A percentile compares a stretch with the other conserved stretches of the same genome.
phyloP scores from a whole-genome alignment of 1,140 invertebrate species.

The Drosophila ambigua region DNA sequence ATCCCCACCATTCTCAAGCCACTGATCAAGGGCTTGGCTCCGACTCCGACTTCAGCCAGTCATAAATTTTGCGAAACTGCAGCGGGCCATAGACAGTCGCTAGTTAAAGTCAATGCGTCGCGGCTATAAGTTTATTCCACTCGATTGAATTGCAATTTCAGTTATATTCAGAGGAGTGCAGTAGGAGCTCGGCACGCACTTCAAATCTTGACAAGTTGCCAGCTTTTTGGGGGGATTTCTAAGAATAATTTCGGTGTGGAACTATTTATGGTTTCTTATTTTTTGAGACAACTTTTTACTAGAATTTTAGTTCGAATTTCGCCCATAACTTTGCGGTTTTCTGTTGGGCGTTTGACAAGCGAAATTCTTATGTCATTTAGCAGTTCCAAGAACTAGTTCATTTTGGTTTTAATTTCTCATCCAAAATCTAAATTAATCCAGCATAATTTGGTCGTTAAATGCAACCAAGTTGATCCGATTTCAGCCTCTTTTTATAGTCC shows the following conservation, averaged over 20 bases:
- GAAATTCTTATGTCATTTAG: no score
- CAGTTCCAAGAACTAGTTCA: no score
- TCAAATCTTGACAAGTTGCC: no score
- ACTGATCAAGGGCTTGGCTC: neutral
- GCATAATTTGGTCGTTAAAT: no score
- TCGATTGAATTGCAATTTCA: constrained; percentile 77
- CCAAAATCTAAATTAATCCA: no score
- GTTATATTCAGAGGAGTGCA: constrained; percentile 17
- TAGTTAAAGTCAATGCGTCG: constrained; percentile 24
- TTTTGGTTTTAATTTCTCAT: no score
- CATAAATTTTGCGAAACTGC: constrained; percentile 60
- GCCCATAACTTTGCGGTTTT: neutral
- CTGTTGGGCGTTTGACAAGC: no score
- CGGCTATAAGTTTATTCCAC: constrained; percentile 76
- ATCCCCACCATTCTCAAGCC: neutral
- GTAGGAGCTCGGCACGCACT: neutral
- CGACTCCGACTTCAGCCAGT: constrained; percentile 12
- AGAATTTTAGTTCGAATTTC: constrained; percentile 8
- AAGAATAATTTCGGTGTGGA: no score
- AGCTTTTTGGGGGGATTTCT: no score
- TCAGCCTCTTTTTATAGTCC: no score
- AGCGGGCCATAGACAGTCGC: constrained; percentile 52
- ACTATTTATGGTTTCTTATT: neutral
- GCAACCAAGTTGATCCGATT: no score
- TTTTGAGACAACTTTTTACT: no score